A percentile compares a stretch with the other conserved stretches of the same genome.
Conservation (phyloP, 2,888 invertebrate species). For the Agrilus mali region DNA sequence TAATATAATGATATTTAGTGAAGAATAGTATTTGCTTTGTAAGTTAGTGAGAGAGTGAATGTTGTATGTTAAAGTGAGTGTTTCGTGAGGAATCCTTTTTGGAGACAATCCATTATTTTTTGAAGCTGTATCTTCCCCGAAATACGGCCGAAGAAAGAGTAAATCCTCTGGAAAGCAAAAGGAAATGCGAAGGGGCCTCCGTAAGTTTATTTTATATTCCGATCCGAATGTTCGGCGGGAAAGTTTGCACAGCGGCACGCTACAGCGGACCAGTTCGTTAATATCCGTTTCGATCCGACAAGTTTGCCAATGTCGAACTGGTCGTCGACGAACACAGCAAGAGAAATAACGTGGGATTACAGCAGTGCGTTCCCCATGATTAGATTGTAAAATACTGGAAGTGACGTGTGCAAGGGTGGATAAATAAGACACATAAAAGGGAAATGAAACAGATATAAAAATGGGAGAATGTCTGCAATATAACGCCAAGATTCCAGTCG, state of each 20-base stretch:
- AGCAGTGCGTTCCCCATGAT: conserved; percentile 40
- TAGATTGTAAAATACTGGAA: conserved; percentile 42
- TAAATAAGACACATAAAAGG: conserved; percentile 39
- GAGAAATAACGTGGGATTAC: conserved; percentile 39
- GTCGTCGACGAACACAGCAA: conserved; percentile 30
- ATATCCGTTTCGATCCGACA: conserved; percentile 2
- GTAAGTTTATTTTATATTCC: conserved; percentile 37
- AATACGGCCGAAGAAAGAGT: conserved; percentile 29
- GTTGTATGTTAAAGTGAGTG: not conserved
- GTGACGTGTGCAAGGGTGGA: conserved; percentile 39
- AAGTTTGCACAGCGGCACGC: conserved; percentile 23
- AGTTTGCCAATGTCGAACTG: conserved; percentile 13
- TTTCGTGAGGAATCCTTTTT: conserved; percentile 12
- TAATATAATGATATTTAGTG: too few relatives aligned
- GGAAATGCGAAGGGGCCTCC: conserved; percentile 28
- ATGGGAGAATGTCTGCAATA: conserved; percentile 34
- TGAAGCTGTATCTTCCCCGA: conserved; percentile 18
- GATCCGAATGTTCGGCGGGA: conserved; percentile 32
- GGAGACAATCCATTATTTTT: conserved; percentile 17
- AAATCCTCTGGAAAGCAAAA: conserved; percentile 29
- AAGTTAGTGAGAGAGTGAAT: too few relatives aligned
- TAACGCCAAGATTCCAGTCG: conserved; percentile 12
- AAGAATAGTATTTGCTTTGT: too few relatives aligned
- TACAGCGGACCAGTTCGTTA: conserved; percentile 16
- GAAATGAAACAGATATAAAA: conserved; percentile 39